Base-by-base conservation (phyloP, 2,888 invertebrate genomes). In the Helicoverpa assulta region DNA sequence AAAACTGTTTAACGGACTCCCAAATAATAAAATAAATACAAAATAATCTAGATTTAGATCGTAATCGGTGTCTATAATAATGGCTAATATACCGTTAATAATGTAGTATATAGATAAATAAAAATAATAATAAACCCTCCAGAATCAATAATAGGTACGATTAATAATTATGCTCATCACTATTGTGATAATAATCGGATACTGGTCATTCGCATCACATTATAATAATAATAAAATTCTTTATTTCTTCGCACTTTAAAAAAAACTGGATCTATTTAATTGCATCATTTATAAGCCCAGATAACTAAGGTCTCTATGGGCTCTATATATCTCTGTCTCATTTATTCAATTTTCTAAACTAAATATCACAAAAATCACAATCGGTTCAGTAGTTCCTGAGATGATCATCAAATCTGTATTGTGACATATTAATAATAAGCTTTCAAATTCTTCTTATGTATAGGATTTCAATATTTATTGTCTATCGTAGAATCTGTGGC, bases 31-130 rank as follows among this genome's bases (percentile, higher is more conserved):
- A 2, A 6, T n/a, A 21, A 26, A 66, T 40, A 21, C 51, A 51
- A 53, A 21, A 54, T 54, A 53, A 33, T 26, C 1, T 74, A 81
- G 59, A 47, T 47, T 51, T 75, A 78, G 55, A 64, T 65, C 47
- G 70, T 81, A 54, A 67, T 84, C 73, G 70, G 82, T 82, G 82
- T 82, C 84, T 82, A 78, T 76, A 52, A 40, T 29, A 63, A 67
- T 58, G 14, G 62, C 69, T 50, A 70, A 61, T 71, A 64, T 56
- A 43, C 54, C 1, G 6, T 43, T 47, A 62, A 51, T 51, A 40
- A 51, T 6, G 6, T 57, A 58, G 19, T 51, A 53, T 40, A 14
- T 63, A 67, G n/a, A 0, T 40, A 54, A 51, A 50, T 67, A 29
- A 51, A 50, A 43, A 54, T 54, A 19, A 59, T 74, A 63, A 63